A percentile compares a stretch with the other conserved stretches of the same genome.
phyloP scores from a whole-genome alignment of 1,140 invertebrate genomes.

The Zaprionus camerounensis region DNA sequence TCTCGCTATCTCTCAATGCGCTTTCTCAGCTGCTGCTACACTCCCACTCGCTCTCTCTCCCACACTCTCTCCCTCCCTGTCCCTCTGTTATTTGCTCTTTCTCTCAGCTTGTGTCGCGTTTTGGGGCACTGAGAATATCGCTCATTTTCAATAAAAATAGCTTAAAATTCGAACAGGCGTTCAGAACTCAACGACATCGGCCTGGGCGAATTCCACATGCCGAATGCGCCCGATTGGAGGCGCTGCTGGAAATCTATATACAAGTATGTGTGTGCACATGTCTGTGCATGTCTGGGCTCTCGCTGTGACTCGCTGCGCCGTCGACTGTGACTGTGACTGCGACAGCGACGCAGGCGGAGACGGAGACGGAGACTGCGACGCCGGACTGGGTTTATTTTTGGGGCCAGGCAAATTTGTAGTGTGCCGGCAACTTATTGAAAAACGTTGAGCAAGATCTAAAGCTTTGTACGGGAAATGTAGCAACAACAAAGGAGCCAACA shows the following conservation, averaged over 20 bases:
- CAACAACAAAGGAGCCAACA: background rate
- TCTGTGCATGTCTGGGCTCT: constrained; percentile 28
- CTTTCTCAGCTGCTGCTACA: background rate
- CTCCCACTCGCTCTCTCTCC: background rate
- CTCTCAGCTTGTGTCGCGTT: constrained; percentile 32
- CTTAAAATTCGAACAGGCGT: constrained; percentile 78
- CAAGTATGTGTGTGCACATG: background rate
- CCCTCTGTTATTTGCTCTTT: constrained; percentile 26
- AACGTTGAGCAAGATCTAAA: constrained; percentile 34
- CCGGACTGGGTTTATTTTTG: constrained; percentile 48
- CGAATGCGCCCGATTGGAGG: constrained; percentile 35
- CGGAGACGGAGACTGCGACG: background rate
- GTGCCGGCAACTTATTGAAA: constrained; percentile 47
- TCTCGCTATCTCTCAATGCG: constrained; percentile 6
- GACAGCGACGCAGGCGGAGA: background rate
- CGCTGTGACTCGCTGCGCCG: constrained; percentile 4
- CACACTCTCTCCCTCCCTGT: constrained; percentile 1
- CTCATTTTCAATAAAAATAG: constrained; percentile 83
- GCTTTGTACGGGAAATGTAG: constrained; percentile 20
- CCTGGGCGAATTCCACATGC: constrained; percentile 41
- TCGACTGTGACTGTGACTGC: constrained; percentile 4
- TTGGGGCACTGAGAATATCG: constrained; percentile 66
- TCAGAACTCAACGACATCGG: constrained; percentile 42
- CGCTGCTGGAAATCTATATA: constrained; percentile 28
- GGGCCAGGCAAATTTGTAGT: constrained; percentile 46